Evolutionary conservation across 2,113 vertebrate genomes (phyloP).

Genomic region (Nymphicus hollandicus): DNA sequence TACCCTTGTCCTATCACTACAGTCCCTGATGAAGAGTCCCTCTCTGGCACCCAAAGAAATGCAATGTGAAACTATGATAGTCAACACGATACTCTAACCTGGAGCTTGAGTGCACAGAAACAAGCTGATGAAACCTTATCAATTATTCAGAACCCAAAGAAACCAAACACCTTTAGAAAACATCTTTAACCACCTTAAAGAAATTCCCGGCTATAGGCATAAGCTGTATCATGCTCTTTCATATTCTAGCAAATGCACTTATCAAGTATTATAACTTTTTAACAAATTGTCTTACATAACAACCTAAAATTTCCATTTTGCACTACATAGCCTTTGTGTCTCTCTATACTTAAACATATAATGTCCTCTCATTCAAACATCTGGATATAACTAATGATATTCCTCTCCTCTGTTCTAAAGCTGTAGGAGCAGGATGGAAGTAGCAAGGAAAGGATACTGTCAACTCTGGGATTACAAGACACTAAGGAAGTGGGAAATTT

Average conservation of each 20-base stretch:
- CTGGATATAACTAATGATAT: not conserved
- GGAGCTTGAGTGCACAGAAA: not conserved
- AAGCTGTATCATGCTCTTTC: not conserved
- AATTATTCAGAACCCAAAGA: constrained; percentile 52
- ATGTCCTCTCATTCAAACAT: not conserved
- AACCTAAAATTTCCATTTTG: not conserved
- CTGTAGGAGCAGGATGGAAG: not conserved
- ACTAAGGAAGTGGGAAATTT: not conserved
- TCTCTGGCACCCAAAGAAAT: not conserved
- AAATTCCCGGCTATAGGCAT: not conserved
- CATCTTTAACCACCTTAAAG: not conserved
- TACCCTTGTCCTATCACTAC: not conserved
- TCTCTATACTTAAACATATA: not conserved
- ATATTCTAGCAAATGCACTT: not conserved
- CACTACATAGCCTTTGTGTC: not conserved
- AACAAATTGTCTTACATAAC: not conserved
- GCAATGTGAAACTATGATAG: not conserved
- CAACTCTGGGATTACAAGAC: not conserved
- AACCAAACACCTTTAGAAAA: constrained; percentile 40
- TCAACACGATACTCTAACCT: not conserved
- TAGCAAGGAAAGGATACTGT: not conserved
- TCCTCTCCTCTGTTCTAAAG: not conserved
- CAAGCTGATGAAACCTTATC: not conserved
- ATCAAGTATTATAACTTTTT: accelerated
- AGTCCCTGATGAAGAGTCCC: not conserved